Conservation (phyloP, 2,113 vertebrate species). For the Amphilophus citrinellus region DNA sequence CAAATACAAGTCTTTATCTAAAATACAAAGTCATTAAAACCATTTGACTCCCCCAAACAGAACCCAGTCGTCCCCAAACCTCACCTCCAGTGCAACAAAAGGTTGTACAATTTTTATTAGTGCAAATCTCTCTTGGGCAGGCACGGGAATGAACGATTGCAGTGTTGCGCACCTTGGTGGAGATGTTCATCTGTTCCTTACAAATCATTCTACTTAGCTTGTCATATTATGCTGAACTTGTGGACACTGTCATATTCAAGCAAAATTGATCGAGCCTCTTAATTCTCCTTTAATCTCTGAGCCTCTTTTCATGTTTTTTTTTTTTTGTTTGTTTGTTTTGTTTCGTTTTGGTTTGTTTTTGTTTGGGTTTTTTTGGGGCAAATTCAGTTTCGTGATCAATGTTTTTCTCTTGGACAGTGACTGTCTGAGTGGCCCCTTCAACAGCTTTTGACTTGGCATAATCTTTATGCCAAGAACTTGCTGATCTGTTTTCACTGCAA, state of each 20-base stretch:
- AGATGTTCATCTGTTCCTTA: neutral
- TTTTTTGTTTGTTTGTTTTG: too few relatives aligned
- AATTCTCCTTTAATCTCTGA: too few relatives aligned
- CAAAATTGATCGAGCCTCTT: neutral
- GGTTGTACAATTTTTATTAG: too few relatives aligned
- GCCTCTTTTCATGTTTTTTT: slow-evolving; percentile 1
- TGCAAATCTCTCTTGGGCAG: too few relatives aligned
- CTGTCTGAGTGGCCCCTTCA: neutral
- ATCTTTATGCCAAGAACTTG: neutral
- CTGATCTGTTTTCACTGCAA: neutral
- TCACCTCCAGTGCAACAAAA: too few relatives aligned
- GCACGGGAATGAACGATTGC: neutral
- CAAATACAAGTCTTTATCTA: neutral
- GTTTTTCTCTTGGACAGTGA: neutral
- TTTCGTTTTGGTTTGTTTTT: too few relatives aligned
- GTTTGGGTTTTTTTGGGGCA: neutral
- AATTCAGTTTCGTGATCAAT: neutral
- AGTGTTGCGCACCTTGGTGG: neutral
- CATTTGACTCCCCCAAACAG: neutral
- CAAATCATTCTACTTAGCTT: neutral
- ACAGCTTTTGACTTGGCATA: neutral
- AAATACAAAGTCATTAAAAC: slow-evolving; percentile 2
- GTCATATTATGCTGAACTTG: neutral
- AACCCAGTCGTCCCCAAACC: neutral
- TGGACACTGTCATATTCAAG: neutral